Evolutionary conservation across 1,140 invertebrate genomes (phyloP).

Genomic region (Papilio dardanus): DNA sequence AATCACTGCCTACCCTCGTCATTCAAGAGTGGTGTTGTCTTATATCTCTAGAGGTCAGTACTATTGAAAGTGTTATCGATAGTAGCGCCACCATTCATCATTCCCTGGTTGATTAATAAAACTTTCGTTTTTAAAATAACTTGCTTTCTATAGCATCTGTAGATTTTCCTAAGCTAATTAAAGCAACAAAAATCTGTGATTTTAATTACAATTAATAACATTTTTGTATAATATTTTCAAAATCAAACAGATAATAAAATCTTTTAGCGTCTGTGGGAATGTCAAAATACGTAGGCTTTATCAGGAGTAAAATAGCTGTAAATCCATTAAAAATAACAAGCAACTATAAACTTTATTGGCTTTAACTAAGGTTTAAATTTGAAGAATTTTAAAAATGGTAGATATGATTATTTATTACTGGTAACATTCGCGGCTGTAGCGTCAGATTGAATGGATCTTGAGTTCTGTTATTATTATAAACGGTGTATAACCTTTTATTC

Average conservation of each 20-base stretch:
- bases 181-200: neutral
- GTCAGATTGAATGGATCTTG: constrained; percentile 44
- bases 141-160: too few relatives aligned
- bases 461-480: constrained; percentile 70
- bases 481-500: constrained; percentile 66
- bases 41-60: neutral
- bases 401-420: constrained; percentile 14
- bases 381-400: neutral
- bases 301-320: neutral
- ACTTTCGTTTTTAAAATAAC: too few relatives aligned
- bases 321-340: neutral
- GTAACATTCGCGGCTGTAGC: constrained; percentile 24
- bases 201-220: neutral
- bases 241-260: neutral
- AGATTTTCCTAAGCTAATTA: neutral
- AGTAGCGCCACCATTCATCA: too few relatives aligned
- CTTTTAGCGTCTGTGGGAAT: neutral
- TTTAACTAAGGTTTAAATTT: neutral
- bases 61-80: too few relatives aligned
- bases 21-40: too few relatives aligned
- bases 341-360: neutral
- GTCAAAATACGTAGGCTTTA: neutral
- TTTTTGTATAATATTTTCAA: neutral
- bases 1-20: too few relatives aligned
- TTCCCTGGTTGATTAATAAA: too few relatives aligned